Percentiles rank a stretch among this genome's conserved stretches.
Conservation (phyloP, 2,113 vertebrate species). For the Arenaria interpres region DNA sequence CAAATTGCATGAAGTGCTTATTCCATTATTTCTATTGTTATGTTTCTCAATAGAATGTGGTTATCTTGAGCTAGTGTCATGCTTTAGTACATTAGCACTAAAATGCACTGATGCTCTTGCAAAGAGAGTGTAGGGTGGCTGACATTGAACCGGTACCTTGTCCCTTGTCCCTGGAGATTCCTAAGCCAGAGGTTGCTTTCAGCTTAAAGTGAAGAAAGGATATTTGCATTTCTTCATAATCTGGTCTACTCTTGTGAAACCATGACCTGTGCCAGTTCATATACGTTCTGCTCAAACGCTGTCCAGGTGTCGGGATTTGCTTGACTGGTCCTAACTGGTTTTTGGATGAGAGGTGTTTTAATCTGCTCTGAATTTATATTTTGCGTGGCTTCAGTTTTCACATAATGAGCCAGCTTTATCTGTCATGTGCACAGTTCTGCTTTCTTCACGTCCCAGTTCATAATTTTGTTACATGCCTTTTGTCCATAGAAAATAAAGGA, state of each 20-base stretch:
- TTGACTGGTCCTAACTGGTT: constrained; percentile 45
- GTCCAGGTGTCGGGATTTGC: constrained; percentile 36
- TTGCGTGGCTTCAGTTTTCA: constrained; percentile 48
- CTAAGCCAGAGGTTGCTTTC: background rate
- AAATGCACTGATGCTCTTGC: constrained; percentile 24
- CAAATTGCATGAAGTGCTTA: constrained; percentile 69
- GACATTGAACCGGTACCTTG: constrained; percentile 40
- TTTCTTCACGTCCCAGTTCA: constrained; percentile 63
- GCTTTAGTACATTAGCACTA: constrained; percentile 51
- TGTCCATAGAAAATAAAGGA: constrained; percentile 69
- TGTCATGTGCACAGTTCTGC: constrained; percentile 57
- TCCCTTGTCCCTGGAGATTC: background rate
- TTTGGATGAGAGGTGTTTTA: constrained; percentile 49
- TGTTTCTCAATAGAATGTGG: constrained; percentile 69
- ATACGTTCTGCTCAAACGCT: constrained; percentile 8
- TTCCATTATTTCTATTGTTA: constrained; percentile 71
- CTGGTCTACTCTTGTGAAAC: background rate
- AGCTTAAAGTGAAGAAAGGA: constrained; percentile 24
- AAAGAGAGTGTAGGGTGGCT: background rate
- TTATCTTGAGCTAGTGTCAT: constrained; percentile 63
- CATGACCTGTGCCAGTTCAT: constrained; percentile 18
- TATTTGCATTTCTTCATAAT: constrained; percentile 33
- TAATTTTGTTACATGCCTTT: constrained; percentile 59
- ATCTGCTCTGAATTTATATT: constrained; percentile 53
- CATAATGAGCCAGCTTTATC: constrained; percentile 56